Percentiles rank a stretch among this genome's conserved stretches.
Conservation (phyloP, 2,888 invertebrate species). For the Agriotes lineatus region DNA sequence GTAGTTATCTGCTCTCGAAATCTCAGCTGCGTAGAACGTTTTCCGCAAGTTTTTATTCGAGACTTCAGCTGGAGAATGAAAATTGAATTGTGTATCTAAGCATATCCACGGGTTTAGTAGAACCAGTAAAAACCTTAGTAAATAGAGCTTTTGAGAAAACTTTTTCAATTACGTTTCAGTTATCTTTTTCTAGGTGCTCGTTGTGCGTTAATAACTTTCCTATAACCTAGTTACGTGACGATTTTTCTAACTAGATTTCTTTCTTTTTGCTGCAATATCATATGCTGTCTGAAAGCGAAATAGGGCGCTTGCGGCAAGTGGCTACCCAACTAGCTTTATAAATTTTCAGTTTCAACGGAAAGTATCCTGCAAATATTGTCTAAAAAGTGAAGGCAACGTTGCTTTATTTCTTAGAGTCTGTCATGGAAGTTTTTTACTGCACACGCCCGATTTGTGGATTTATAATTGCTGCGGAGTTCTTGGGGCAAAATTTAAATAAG, state of each 20-base stretch:
- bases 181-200: neutral
- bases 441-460: too few species aligned
- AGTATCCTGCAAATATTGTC: too few species aligned
- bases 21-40: neutral
- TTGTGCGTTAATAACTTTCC: slow-evolving; percentile 6
- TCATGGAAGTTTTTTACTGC: too few species aligned
- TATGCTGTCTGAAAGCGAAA: too few species aligned
- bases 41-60: neutral
- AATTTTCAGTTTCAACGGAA: too few species aligned
- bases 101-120: neutral
- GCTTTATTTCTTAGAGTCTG: too few species aligned
- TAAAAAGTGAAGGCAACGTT: too few species aligned
- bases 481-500: too few species aligned
- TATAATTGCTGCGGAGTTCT: too few species aligned
- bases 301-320: too few species aligned
- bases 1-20: neutral
- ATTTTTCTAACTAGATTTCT: slow-evolving; percentile 6
- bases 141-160: neutral
- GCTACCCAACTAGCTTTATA: too few species aligned
- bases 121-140: neutral
- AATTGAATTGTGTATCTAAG: neutral
- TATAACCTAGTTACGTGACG: slow-evolving; percentile 16
- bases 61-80: neutral
- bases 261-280: neutral
- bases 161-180: slow-evolving; percentile 11